Evolutionary conservation across 2,888 invertebrate genomes (phyloP).

Genomic region (Anaspis maculata): DNA sequence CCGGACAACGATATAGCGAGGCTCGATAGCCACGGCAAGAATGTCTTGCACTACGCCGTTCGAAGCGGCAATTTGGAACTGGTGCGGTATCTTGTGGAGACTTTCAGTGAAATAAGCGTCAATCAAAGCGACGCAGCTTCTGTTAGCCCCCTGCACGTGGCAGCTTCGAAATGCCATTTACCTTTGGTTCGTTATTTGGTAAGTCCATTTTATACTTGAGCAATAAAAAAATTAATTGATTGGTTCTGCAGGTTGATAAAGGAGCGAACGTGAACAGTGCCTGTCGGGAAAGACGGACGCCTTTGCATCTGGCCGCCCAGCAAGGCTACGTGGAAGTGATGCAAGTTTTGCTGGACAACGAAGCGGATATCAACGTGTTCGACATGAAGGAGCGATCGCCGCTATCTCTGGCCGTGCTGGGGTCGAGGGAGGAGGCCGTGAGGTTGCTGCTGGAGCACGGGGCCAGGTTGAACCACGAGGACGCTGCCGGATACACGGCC

Average conservation of each 20-base stretch:
- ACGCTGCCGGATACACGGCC: slow-evolving; percentile 62
- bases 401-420: slow-evolving; percentile 41
- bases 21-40: slow-evolving; percentile 55
- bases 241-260: too few species aligned
- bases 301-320: slow-evolving; percentile 39
- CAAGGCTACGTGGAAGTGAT: slow-evolving; percentile 41
- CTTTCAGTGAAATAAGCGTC: slow-evolving; percentile 49
- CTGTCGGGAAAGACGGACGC: slow-evolving; percentile 39
- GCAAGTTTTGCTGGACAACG: slow-evolving; percentile 46
- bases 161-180: slow-evolving; percentile 42
- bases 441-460: slow-evolving; percentile 48
- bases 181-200: slow-evolving; percentile 11
- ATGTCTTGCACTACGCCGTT: slow-evolving; percentile 67
- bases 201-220: too few species aligned
- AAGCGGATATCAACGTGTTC: slow-evolving; percentile 53
- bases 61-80: slow-evolving; percentile 56
- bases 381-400: slow-evolving; percentile 44
- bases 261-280: slow-evolving; percentile 36
- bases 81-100: slow-evolving; percentile 43
- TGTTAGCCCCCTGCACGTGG: slow-evolving; percentile 60
- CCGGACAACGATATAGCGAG: slow-evolving; percentile 48
- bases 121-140: slow-evolving; percentile 59
- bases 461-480: slow-evolving; percentile 60
- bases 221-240: too few species aligned
- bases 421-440: slow-evolving; percentile 39